Evolutionary conservation across 92 coral and sea anemone genomes (phyloP), one percentile per base, ranked within the genome.

Genomic region (Bergia puertoricense): DNA sequence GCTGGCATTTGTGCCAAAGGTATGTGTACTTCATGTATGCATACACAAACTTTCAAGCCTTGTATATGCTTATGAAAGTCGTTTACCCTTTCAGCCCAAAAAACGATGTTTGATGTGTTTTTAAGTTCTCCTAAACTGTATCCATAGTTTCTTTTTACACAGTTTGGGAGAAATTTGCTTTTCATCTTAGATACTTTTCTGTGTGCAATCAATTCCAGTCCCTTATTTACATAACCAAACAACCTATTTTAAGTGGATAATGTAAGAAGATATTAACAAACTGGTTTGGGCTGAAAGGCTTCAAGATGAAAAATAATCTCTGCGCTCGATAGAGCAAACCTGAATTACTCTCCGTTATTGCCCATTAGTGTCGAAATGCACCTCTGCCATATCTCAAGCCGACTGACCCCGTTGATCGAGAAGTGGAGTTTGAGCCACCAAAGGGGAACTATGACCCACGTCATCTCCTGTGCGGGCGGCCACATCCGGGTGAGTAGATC

Each of bases 1-100:
- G 99, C 93, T 97, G 66, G 90, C 99, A 11, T 97, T 92, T 79
- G 91, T 97, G 39, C 99, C 99, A 8, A 92, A 89, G 95, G 99
- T 97, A 89, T 18, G 94, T 46, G 39, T 40, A 30, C 14, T 2
- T 40, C 67, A 44, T 65, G 36, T 11, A 43, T 88, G 77, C 20
- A 15, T 43, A 50, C 37, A 78, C 20, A 23, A 23, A 5, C 16
- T 4, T 65, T 42, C 5, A 7, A 20, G 68, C 51, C 15, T 80
- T 80, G 76, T 22, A 9, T 41, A 30, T 8, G 4, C n/a, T 51
- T 18, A 30, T 30, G 30, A 30, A 30, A 30, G 30, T 30, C 30
- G 30, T 30, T 30, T 30, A 30, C 30, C 30, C 30, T 30, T 30
- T 30, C 30, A 30, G 30, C 30, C 30, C 30, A 30, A 30, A 30